A percentile compares a stretch with the other conserved stretches of the same genome.
These are phyloP conservation scores for Genyomyrus donnyi DNA, from an alignment of 2,113 vertebrate genomes.

Conservation along the genomic window DNA sequence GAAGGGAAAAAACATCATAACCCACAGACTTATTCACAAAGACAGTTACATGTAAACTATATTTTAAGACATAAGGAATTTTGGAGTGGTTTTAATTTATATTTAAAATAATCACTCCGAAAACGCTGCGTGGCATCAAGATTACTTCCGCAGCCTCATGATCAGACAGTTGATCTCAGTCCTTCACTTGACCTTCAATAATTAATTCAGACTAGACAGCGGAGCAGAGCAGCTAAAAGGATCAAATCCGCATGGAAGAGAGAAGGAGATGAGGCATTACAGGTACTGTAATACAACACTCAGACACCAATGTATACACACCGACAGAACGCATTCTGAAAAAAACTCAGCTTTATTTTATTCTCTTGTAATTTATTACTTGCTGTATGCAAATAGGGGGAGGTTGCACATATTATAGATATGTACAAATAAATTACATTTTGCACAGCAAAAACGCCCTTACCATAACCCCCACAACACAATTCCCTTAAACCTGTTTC, in stretches of 20 bases:
- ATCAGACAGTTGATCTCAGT: background rate
- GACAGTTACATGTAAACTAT: background rate
- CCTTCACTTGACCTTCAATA: conserved; percentile 6
- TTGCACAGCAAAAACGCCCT: too few species aligned
- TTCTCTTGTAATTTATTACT: background rate
- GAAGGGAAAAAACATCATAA: background rate
- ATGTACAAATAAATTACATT: too few species aligned
- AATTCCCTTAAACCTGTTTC: too few species aligned
- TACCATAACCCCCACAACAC: too few species aligned
- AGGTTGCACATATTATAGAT: too few species aligned
- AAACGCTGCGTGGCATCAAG: background rate
- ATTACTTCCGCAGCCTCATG: background rate
- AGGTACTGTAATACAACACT: background rate
- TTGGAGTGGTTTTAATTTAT: background rate
- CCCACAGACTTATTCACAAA: background rate
- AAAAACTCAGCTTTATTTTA: background rate
- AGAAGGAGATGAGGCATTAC: background rate
- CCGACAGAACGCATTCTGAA: background rate
- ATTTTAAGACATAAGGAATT: background rate
- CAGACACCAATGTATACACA: background rate
- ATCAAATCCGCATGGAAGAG: background rate
- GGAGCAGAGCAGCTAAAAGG: background rate
- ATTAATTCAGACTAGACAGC: background rate
- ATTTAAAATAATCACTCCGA: background rate
- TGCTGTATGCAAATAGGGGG: background rate